Base-by-base conservation (phyloP, 2,113 vertebrate species). In the Athene cunicularia region DNA sequence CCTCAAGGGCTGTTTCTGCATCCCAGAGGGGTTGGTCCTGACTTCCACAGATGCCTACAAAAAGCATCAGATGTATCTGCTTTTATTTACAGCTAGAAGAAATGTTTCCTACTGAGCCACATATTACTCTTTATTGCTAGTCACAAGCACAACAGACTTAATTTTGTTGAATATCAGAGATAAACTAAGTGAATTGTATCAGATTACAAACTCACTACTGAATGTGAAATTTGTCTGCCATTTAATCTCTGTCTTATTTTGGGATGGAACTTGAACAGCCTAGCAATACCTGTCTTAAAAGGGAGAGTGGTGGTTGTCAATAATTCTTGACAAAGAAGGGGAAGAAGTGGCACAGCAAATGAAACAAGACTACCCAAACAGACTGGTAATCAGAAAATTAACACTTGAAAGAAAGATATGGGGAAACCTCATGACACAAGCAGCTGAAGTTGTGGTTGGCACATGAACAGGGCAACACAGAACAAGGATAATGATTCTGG, bases 31-130 rank as follows among this genome's bases (percentile, higher is more conserved):
- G 10, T 58, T 83, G 45, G 55, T 71, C 47, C 52, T n/a, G 47
- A 74, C 76, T 95, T 95, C 67, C 27, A 83, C 92, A 95, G 79
- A 95, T 83, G 81, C 59, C 85, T 41, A 93, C 62, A 90, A 91
- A 93, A 95, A 77, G 12, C 43, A 86, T 90, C n/a, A 66, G 55
- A 86, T 47, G 47, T 47, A 77, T 66, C 62, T 45, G 30, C 56
- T 92, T 80, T 91, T 89, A 90, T 75, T 96, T 91, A 82, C 85
- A 88, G 62, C 80, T 63, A 80, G 15, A 73, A 92, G 26, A 93
- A 80, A 73, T 0, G 1, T 47, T 80, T 95, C 80, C 75, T 86
- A 67, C 82, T 93, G 53, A 58, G 82, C 37, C 63, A 74, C 21
- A 12, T 32, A 70, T 53, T 58, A 80, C 32, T 59, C 39, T 88